Evolutionary conservation across 2,113 vertebrate species (phyloP).

Genomic region (Phylloscopus whistleri): DNA sequence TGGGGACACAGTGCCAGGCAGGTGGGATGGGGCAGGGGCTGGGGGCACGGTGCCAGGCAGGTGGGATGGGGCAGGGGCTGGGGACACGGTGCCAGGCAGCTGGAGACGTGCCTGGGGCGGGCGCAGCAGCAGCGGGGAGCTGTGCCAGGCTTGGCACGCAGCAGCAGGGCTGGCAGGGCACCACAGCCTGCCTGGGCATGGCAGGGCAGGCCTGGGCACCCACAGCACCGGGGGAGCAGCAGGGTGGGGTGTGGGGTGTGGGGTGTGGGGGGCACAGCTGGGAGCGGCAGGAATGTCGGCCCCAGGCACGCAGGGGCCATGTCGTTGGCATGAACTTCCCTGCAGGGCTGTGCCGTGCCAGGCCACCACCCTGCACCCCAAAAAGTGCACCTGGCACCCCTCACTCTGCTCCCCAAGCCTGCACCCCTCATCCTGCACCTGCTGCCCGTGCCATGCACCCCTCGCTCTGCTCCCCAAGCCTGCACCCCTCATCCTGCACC

Average conservation of each 20-base stretch:
- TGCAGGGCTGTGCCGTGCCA: neutral
- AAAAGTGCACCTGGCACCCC: neutral
- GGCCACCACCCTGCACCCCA: neutral
- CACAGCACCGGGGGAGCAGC: fast-evolving
- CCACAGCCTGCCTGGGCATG: neutral
- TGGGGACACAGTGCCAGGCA: neutral
- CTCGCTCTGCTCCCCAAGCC: too few relatives aligned
- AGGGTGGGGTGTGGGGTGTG: neutral
- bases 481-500: too few relatives aligned
- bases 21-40: neutral
- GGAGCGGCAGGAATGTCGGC: neutral
- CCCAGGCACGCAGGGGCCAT: neutral
- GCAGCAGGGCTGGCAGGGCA: neutral
- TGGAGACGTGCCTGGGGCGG: neutral
- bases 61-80: neutral
- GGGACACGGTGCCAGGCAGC: neutral
- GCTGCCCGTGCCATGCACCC: neutral
- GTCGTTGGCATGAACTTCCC: fast-evolving
- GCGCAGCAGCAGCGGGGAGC: fast-evolving
- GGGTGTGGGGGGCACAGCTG: neutral
- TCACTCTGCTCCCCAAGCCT: neutral
- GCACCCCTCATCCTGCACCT: neutral
- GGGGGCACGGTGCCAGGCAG: neutral
- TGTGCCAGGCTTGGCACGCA: neutral
- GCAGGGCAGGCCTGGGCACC: neutral